Evolutionary conservation across 2,888 invertebrate species (phyloP).

Genomic region (Caenorhabditis sp.): DNA sequence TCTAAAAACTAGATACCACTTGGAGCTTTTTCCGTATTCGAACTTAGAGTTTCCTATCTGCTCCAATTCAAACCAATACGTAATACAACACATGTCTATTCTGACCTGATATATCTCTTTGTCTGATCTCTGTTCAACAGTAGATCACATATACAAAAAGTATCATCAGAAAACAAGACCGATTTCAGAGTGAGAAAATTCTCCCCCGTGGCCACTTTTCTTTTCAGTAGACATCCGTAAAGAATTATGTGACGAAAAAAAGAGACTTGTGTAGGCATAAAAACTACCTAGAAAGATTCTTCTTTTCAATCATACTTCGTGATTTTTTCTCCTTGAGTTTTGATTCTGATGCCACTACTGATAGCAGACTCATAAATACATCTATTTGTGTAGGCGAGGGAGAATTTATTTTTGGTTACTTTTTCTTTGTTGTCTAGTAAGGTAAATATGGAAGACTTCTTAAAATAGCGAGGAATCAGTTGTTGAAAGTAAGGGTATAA

Average conservation of each 20-base stretch:
- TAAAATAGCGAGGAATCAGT: neutral
- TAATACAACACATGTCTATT: neutral
- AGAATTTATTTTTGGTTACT: slow-evolving; percentile 1
- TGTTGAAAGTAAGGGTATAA: too few species aligned
- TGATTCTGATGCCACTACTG: neutral
- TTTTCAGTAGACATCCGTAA: slow-evolving; percentile 13
- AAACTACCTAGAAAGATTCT: neutral
- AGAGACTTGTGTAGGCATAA: neutral
- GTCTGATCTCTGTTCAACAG: slow-evolving; percentile 3
- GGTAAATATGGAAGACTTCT: neutral
- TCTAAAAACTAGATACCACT: too few species aligned
- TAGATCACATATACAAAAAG: slow-evolving; percentile 5
- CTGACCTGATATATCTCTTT: neutral
- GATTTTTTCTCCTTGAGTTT: neutral
- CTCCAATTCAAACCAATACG: too few species aligned
- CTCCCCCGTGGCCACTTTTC: slow-evolving; percentile 1
- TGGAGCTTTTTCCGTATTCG: too few species aligned
- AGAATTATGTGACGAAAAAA: neutral
- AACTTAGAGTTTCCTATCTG: too few species aligned
- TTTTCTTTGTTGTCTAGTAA: neutral
- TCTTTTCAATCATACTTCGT: neutral
- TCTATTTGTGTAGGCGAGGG: neutral
- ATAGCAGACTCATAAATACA: slow-evolving; percentile 12
- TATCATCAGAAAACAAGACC: slow-evolving; percentile 1
- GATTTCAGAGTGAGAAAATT: neutral